Evolutionary conservation across 2,113 vertebrate species (phyloP).

Genomic region (chimpanzee (Pan troglodytes)): NHGRI_mPanTro3-v2.1_pri NC_072404.2:37499001-37499500

Average conservation of each 20-base stretch:
- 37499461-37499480: no score
- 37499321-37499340: not conserved
- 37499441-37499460: no score
- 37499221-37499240: not conserved
- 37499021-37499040: not conserved
- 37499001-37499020: fast-evolving
- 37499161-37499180: not conserved
- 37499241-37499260: not conserved
- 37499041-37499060: not conserved
- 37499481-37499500: no score
- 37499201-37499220: not conserved
- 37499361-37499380: not conserved
- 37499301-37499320: not conserved
- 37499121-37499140: not conserved
- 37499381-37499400: no score
- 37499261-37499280: not conserved
- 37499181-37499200: not conserved
- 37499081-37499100: not conserved
- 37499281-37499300: not conserved
- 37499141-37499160: not conserved
- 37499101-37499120: not conserved
- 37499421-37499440: no score
- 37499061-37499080: not conserved
- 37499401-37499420: no score
- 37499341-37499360: no score